Conservation (phyloP, 30 jellyfish, hydroid and myxozoan species). For the Nemopilema nomurai region DNA sequence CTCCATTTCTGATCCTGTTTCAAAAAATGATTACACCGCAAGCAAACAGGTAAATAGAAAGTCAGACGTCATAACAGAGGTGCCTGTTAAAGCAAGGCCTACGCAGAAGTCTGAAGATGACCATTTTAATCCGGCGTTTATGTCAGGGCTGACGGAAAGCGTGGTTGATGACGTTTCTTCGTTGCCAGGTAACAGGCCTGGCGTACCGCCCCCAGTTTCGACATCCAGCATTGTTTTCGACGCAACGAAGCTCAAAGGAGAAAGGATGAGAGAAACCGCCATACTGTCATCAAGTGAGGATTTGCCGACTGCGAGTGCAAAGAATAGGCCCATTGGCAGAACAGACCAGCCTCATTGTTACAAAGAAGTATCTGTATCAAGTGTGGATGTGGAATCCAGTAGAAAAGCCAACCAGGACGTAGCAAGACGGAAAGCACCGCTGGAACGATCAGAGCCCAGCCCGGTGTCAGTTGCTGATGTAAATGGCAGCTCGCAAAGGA, state of each 20-base stretch:
- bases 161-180: constrained; percentile 26
- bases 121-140: constrained; percentile 5
- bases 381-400: neutral
- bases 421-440: constrained; percentile 1
- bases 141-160: constrained; percentile 32
- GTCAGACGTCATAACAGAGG: neutral
- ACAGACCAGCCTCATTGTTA: constrained; percentile 51
- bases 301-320: constrained; percentile 19
- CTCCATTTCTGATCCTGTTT: constrained; percentile 53
- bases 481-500: neutral
- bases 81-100: neutral
- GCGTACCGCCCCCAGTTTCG: neutral
- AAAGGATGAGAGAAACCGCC: constrained; percentile 62
- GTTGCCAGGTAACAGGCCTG: neutral
- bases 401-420: neutral
- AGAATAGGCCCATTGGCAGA: constrained; percentile 57
- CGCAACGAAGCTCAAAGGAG: constrained; percentile 27
- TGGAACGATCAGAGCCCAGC: constrained; percentile 7
- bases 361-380: constrained; percentile 27
- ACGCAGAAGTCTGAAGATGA: neutral
- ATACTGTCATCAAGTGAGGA: constrained; percentile 67
- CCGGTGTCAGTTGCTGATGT: neutral
- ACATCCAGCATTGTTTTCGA: constrained; percentile 36
- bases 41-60: neutral
- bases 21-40: neutral